A percentile compares a stretch with the other conserved stretches of the same genome.
These are phyloP conservation scores for Alethe diademata DNA, from an alignment of 2,113 vertebrate species.

Conservation along the genomic window DNA sequence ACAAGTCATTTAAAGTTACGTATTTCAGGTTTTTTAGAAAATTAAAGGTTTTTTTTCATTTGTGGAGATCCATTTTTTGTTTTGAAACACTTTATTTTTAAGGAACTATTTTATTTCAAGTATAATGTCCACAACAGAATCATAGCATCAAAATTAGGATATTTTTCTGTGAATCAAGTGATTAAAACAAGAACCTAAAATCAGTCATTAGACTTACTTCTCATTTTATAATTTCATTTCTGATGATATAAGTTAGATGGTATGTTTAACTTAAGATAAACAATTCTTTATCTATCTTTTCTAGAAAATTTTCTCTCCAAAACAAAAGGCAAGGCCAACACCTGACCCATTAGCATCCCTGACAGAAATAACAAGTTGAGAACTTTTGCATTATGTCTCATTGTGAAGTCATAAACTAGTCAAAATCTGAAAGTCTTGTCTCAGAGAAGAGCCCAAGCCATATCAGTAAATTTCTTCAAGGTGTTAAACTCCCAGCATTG, in stretches of 20 bases:
- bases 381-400: not conserved
- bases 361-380: not conserved
- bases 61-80: not conserved
- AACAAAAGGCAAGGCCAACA: not conserved
- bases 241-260: not conserved
- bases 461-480: not conserved
- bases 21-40: not conserved
- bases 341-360: not conserved
- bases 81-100: not conserved
- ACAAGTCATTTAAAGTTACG: not conserved
- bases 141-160: not conserved
- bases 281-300: not conserved
- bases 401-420: not conserved
- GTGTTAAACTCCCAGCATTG: not conserved
- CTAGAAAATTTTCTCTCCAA: not conserved
- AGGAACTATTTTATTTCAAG: not conserved
- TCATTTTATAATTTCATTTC: not conserved
- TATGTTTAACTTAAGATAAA: not conserved
- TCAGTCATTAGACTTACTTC: not conserved
- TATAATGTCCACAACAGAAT: not conserved
- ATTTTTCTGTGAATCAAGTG: not conserved
- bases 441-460: not conserved
- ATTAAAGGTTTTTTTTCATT: not conserved
- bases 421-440: not conserved
- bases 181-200: not conserved